These are phyloP conservation scores for Heliocidaris erythrogramma DNA, from an alignment of 35 echinoderm and acorn worm species.

Conservation along the genomic window DNA sequence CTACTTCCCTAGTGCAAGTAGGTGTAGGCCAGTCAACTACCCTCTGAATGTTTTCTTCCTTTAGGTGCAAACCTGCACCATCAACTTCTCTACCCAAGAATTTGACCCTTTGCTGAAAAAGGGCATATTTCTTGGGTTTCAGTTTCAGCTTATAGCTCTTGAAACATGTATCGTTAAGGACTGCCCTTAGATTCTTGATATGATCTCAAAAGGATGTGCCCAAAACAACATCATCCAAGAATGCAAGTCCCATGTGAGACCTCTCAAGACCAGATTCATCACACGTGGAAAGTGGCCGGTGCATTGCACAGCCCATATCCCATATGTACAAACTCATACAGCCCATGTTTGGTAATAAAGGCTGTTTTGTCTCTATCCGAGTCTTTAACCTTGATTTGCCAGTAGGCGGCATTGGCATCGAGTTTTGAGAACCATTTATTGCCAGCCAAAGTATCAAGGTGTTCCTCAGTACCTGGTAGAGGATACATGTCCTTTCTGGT, in stretches of 20 bases:
- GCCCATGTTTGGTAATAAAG: too few relatives aligned
- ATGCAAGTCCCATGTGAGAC: slow-evolving; percentile 16
- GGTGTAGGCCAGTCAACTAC: slow-evolving; percentile 47
- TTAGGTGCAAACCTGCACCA: not conserved
- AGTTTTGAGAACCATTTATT: too few relatives aligned
- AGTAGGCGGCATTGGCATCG: too few relatives aligned
- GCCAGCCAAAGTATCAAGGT: too few relatives aligned
- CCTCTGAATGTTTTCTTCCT: not conserved
- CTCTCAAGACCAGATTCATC: slow-evolving; percentile 34
- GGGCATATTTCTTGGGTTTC: not conserved
- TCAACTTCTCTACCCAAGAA: slow-evolving; percentile 44
- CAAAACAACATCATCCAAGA: slow-evolving; percentile 61
- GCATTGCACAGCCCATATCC: too few relatives aligned
- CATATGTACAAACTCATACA: too few relatives aligned
- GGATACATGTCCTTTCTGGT: too few relatives aligned
- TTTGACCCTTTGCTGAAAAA: slow-evolving; percentile 56
- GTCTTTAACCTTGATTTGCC: too few relatives aligned
- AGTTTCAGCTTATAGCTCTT: slow-evolving; percentile 43
- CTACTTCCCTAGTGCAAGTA: slow-evolving; percentile 36
- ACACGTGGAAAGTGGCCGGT: slow-evolving; percentile 7
- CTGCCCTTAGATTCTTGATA: slow-evolving; percentile 31
- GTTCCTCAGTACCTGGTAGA: too few relatives aligned
- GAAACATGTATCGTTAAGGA: slow-evolving; percentile 43
- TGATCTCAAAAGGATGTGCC: slow-evolving; percentile 29
- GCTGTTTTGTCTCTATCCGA: too few relatives aligned